phyloP scores from a whole-genome alignment of 37 sponge, comb jelly and placozoan genomes.

The Chondrilla cf. caribensis region DNA sequence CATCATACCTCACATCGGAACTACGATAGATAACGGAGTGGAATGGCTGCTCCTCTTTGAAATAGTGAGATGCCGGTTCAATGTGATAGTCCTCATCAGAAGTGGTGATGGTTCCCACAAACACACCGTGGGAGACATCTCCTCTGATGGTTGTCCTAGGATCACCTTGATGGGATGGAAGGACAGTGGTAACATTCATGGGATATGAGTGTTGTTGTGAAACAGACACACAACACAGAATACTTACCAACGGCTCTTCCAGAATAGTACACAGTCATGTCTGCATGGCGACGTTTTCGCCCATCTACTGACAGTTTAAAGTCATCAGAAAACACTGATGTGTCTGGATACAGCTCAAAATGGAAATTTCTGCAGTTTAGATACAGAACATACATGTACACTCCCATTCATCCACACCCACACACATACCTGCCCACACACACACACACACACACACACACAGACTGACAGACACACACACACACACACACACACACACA shows the following conservation, averaged over 20 bases:
- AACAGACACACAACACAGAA: too few relatives aligned
- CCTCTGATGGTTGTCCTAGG: constrained; percentile 35
- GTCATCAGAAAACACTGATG: constrained; percentile 28
- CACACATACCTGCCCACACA: too few relatives aligned
- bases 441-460: background rate
- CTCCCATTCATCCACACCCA: too few relatives aligned
- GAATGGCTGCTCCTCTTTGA: background rate
- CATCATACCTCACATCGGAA: constrained; percentile 28
- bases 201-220: too few relatives aligned
- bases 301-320: constrained; percentile 25
- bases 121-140: constrained; percentile 49
- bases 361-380: constrained; percentile 34
- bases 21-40: constrained; percentile 67
- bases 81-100: constrained; percentile 59
- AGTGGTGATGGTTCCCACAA: constrained; percentile 48
- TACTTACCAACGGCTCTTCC: constrained; percentile 23
- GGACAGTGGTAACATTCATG: too few relatives aligned
- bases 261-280: constrained; percentile 6
- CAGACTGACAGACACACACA: too few relatives aligned
- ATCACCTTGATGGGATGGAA: constrained; percentile 29
- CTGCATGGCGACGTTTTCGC: background rate
- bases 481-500: too few relatives aligned
- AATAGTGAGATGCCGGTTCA: constrained; percentile 40
- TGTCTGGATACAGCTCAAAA: constrained; percentile 31
- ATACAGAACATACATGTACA: too few relatives aligned